Evolutionary conservation across 1,140 invertebrate genomes (phyloP), one percentile per base, ranked within the genome.

Genomic region (Apis florea): DNA sequence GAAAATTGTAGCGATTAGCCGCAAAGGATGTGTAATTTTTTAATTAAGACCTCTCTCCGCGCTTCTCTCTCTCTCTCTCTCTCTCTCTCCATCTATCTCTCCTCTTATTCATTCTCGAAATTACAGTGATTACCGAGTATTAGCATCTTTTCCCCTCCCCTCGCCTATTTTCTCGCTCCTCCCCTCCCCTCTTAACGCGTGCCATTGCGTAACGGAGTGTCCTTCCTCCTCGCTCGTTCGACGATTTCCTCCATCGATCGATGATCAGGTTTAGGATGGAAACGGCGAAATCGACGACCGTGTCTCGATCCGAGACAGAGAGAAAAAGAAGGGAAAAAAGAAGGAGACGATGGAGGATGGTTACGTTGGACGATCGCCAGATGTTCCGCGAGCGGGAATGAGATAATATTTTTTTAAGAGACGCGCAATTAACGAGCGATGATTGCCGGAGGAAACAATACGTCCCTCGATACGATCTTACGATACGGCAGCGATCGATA

Each of bases 1-100:
- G 85, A 87, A 87, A 87, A 87, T 87, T 86, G 82, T 87, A 83
- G 73, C 85, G 85, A 87, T 87, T 87, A 87, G 53, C 85, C 68
- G 49, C 85, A 82, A 83, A 86, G 85, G 77, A 87, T 81, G 70
- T 80, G 58, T 83, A 83, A 85, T 86, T 86, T 85, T 86, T 86
- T 86, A 85, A 86, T 86, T 86, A 86, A 86, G 75, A 79, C 47
- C 80, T 56, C 68, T 70, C 15, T 17, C 1, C 64, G 64, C 11
- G 21, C 15, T n/a, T 53, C 54, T 21, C 56, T 10, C 61, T 15
- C 10, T n/a, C 26, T 56, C 47, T 49, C 56, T 56, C 40, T 53
- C 31, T 31, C 31, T 53, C 54, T 21, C 56, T 13, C 61, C 24
- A 9, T 21, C 26, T 56, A 53, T 49, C 56, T 56, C 40, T 53